phyloP scores from a whole-genome alignment of 2,113 vertebrate species.

The Donacobius atricapilla region DNA sequence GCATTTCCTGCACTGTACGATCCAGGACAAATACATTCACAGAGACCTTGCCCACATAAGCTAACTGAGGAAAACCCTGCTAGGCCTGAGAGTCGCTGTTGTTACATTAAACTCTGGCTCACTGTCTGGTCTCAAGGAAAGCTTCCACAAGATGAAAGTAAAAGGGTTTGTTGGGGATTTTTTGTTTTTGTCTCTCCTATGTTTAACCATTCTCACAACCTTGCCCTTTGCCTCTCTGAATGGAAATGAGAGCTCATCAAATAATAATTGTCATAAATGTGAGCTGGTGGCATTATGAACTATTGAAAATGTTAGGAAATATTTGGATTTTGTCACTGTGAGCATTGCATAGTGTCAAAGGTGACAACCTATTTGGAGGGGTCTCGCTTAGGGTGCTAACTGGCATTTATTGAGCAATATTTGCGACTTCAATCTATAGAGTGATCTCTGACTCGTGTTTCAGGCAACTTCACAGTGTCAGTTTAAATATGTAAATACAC shows the following conservation, averaged over 20 bases:
- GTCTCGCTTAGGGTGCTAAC: slow-evolving; percentile 4
- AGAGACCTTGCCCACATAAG: not conserved
- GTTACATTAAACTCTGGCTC: not conserved
- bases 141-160: not conserved
- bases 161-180: not conserved
- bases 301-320: slow-evolving; percentile 30
- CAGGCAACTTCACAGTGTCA: not conserved
- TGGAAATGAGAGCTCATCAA: slow-evolving; percentile 35
- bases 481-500: slow-evolving; percentile 47
- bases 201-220: slow-evolving; percentile 31
- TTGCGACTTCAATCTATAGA: slow-evolving; percentile 22
- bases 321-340: slow-evolving; percentile 1
- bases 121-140: not conserved
- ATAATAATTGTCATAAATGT: slow-evolving; percentile 42
- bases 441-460: slow-evolving; percentile 2
- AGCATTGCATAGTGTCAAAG: slow-evolving; percentile 3
- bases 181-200: not conserved
- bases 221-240: slow-evolving; percentile 51
- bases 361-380: not conserved
- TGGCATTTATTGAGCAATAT: slow-evolving; percentile 47
- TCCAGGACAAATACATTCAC: not conserved
- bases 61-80: not conserved
- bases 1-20: not conserved
- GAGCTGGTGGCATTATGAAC: slow-evolving; percentile 7
- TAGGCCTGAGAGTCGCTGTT: not conserved